A percentile compares a stretch with the other conserved stretches of the same genome.
Evolutionary conservation across 2,113 vertebrate species (phyloP).

Genomic region (Verasper variegatus): DNA sequence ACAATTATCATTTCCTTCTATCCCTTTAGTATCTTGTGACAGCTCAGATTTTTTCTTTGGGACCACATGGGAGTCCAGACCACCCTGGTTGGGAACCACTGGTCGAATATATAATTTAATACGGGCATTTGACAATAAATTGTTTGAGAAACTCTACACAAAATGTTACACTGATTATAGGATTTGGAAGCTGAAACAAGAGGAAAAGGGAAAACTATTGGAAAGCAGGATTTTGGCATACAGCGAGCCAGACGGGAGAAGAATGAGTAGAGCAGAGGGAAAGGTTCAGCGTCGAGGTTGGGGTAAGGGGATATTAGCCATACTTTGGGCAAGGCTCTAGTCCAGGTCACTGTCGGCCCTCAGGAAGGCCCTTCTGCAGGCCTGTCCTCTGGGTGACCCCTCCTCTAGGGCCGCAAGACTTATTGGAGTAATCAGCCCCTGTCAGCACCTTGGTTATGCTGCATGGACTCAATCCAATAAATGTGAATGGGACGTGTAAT

Average conservation of each 20-base stretch:
- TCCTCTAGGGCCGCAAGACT: constrained; percentile 87
- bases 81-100: neutral
- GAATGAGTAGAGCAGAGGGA: constrained; percentile 15
- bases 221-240: constrained; percentile 17
- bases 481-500: constrained; percentile 92
- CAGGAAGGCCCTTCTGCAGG: constrained; percentile 86
- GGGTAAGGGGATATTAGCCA: constrained; percentile 56
- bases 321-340: constrained; percentile 72
- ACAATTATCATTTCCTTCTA: no score
- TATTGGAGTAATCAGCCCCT: constrained; percentile 93
- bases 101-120: neutral
- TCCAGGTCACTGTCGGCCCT: constrained; percentile 84
- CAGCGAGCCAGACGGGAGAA: neutral
- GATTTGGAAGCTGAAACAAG: neutral
- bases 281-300: constrained; percentile 39
- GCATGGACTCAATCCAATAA: constrained; percentile 90
- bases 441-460: constrained; percentile 95
- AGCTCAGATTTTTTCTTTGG: neutral
- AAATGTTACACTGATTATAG: neutral
- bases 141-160: neutral
- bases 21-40: neutral
- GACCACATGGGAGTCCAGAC: neutral
- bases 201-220: neutral
- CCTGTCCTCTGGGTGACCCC: constrained; percentile 93
- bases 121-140: neutral